Conservation (phyloP, 2,113 vertebrate genomes). For the Elgaria multicarinata region DNA sequence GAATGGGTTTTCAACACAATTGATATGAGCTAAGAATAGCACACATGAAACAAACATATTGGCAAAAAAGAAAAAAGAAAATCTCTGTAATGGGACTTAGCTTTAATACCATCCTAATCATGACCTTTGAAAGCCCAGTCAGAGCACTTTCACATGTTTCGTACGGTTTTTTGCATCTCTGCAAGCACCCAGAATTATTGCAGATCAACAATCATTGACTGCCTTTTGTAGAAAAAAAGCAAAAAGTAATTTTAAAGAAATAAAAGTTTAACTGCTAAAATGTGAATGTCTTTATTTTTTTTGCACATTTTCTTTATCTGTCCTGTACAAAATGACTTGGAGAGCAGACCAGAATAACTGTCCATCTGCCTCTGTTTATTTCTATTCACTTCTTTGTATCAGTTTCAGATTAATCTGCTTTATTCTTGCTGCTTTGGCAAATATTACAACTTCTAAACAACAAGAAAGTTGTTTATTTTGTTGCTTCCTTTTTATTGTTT, state of each 20-base stretch:
- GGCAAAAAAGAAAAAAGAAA: neutral
- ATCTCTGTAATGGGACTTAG: conserved; percentile 48
- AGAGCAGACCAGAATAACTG: conserved; percentile 56
- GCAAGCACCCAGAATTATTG: conserved; percentile 68
- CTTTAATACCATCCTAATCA: conserved; percentile 60
- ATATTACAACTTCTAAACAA: conserved; percentile 73
- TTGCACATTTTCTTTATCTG: conserved; percentile 83
- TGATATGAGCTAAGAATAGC: conserved; percentile 90
- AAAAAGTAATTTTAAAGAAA: conserved; percentile 83
- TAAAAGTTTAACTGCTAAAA: conserved; percentile 85
- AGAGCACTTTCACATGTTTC: conserved; percentile 61
- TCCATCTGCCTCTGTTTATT: conserved; percentile 62
- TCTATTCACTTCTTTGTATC: conserved; percentile 72
- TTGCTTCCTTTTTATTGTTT: conserved; percentile 69
- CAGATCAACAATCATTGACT: conserved; percentile 80
- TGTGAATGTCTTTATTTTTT: conserved; percentile 84
- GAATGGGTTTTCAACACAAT: conserved; percentile 99
- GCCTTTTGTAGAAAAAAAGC: conserved; percentile 82
- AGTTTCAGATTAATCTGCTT: conserved; percentile 79
- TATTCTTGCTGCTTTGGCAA: conserved; percentile 71
- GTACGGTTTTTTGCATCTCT: conserved; percentile 62
- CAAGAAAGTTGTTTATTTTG: conserved; percentile 67
- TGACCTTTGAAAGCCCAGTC: conserved; percentile 59
- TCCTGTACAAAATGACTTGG: conserved; percentile 77
- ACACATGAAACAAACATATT: neutral